Percentiles rank a stretch among this genome's conserved stretches.
These are phyloP conservation scores for Eupithecia insigniata DNA, from an alignment of 2,888 invertebrate species.

Conservation along the genomic window DNA sequence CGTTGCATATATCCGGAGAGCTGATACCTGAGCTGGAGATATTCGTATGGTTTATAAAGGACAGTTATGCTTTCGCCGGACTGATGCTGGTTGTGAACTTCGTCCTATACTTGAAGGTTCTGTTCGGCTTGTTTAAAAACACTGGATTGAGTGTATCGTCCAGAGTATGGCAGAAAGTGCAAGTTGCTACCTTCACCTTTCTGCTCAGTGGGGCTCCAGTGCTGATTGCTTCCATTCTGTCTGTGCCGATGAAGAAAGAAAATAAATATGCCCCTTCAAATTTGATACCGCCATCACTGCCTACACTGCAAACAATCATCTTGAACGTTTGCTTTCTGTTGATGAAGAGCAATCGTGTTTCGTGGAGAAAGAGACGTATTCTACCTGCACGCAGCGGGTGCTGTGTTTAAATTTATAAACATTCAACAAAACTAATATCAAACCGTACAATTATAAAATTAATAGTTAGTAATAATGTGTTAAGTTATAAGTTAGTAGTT, in stretches of 20 bases:
- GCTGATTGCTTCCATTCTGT: conserved; percentile 13
- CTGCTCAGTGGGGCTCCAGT: conserved; percentile 25
- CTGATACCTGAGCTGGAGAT: not conserved
- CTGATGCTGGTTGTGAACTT: conserved; percentile 24
- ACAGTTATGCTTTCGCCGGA: conserved; percentile 15
- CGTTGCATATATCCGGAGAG: conserved; percentile 17
- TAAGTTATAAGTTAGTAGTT: no score
- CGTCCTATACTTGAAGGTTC: conserved; percentile 19
- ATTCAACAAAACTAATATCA: not conserved
- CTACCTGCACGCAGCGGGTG: not conserved
- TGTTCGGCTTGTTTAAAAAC: conserved; percentile 22
- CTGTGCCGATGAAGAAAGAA: not conserved
- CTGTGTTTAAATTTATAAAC: not conserved
- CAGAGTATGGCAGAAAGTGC: conserved; percentile 21
- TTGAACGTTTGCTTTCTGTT: conserved; percentile 24
- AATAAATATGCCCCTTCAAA: not conserved
- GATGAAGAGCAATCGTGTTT: conserved; percentile 29
- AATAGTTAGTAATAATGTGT: not conserved
- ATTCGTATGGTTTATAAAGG: conserved; percentile 12
- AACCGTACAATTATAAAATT: not conserved
- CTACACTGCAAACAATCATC: conserved; percentile 17
- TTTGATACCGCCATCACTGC: conserved; percentile 14
- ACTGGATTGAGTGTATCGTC: conserved; percentile 17
- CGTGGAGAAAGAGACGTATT: conserved; percentile 26
- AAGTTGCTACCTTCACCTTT: conserved; percentile 23